A percentile compares a stretch with the other conserved stretches of the same genome.
Evolutionary conservation across 2,888 invertebrate species (phyloP).

Genomic region (Phortica okadai): DNA sequence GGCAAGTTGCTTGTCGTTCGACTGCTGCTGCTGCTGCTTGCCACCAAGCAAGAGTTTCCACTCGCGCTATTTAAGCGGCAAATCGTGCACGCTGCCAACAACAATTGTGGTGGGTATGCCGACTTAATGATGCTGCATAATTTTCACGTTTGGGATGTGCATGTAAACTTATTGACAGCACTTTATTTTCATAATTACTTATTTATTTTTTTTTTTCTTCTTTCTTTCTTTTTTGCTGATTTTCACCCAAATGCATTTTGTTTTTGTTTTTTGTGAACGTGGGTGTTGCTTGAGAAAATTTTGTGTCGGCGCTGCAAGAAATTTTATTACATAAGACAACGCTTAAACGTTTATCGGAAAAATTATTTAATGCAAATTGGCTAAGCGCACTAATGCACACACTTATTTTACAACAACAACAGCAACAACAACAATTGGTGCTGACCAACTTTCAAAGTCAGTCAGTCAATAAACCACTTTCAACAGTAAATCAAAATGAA

Average conservation of each 20-base stretch:
- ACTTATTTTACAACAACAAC: background rate
- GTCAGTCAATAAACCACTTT: background rate
- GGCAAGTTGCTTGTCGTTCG: background rate
- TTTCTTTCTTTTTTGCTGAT: background rate
- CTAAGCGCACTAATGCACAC: too few species aligned
- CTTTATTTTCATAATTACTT: conserved; percentile 24
- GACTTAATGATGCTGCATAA: conserved; percentile 22
- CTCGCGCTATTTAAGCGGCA: background rate
- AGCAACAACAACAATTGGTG: background rate
- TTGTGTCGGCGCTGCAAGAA: background rate
- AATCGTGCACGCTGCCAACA: conserved; percentile 6
- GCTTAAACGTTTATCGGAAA: background rate
- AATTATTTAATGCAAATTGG: background rate
- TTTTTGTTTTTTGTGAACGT: background rate
- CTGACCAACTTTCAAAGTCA: background rate
- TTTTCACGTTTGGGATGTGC: conserved; percentile 16
- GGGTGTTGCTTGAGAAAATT: conserved; percentile 13
- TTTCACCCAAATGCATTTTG: background rate
- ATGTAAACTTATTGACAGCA: conserved; percentile 15
- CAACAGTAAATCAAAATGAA: conserved; percentile 14
- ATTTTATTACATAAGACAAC: background rate
- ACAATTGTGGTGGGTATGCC: conserved; percentile 6
- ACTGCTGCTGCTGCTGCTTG: background rate
- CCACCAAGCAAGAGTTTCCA: background rate
- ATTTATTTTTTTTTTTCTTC: background rate